Percentiles rank a stretch among this genome's conserved stretches.
Evolutionary conservation across 1,140 invertebrate species (phyloP).

Genomic region (Trichoplusia ni): DNA sequence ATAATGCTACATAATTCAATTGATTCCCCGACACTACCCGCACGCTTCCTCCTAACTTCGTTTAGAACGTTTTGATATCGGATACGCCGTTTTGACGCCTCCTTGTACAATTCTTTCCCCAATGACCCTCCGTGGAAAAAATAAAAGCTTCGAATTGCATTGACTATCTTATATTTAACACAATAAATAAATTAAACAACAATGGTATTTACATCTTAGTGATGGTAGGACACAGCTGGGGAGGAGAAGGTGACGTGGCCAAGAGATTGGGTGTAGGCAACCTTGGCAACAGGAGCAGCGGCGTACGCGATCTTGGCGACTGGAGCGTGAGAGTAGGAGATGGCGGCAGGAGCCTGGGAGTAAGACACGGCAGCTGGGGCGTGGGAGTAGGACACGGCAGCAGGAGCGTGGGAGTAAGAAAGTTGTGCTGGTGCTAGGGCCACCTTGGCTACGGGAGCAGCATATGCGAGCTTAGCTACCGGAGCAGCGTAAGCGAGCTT

Average conservation of each 20-base stretch:
- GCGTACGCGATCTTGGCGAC: slow-evolving; percentile 46
- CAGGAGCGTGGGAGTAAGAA: slow-evolving; percentile 48
- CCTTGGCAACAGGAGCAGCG: slow-evolving; percentile 40
- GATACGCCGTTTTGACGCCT: slow-evolving; percentile 73
- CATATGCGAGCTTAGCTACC: slow-evolving; percentile 41
- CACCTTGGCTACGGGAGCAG: slow-evolving; percentile 45
- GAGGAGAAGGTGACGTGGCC: slow-evolving; percentile 61
- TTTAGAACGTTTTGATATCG: slow-evolving; percentile 79
- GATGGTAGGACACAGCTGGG: slow-evolving; percentile 60
- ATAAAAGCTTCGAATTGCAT: slow-evolving; percentile 38
- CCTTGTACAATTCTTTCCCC: slow-evolving; percentile 62
- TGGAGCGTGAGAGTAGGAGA: slow-evolving; percentile 49
- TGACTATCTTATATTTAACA: slow-evolving; percentile 55
- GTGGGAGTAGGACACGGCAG: slow-evolving; percentile 49
- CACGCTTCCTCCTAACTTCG: slow-evolving; percentile 76
- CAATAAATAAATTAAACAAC: slow-evolving; percentile 54
- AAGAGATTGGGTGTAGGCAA: slow-evolving; percentile 42
- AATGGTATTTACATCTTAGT: slow-evolving; percentile 47
- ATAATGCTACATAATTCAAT: slow-evolving; percentile 80
- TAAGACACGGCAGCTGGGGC: slow-evolving; percentile 46
- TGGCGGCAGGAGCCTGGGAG: slow-evolving; percentile 42
- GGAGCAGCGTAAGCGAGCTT: slow-evolving; percentile 48
- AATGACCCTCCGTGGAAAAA: slow-evolving; percentile 42
- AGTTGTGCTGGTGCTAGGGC: slow-evolving; percentile 38
- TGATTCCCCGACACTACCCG: slow-evolving; percentile 78